Percentiles rank a stretch among this genome's conserved stretches.
phyloP scores from a whole-genome alignment of 2,888 invertebrate genomes.

The Acanthoscelides obtectus region DNA sequence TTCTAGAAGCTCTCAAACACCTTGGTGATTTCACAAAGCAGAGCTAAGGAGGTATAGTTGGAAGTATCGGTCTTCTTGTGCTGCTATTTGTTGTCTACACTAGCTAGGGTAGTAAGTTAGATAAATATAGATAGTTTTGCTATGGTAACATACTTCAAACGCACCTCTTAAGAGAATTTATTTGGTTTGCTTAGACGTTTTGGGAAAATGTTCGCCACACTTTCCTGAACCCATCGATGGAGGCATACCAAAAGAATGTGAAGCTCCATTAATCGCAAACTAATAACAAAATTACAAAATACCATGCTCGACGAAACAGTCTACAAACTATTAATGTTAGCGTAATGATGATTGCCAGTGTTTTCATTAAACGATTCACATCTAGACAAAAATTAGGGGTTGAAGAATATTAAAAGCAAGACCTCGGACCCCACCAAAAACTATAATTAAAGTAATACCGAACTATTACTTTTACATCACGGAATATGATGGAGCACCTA shows the following conservation, averaged over 20 bases:
- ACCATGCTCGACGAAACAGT: not conserved
- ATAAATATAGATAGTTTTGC: no score
- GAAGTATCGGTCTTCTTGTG: no score
- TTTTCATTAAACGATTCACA: constrained; percentile 1
- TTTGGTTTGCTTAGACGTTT: no score
- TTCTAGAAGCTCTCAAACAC: no score
- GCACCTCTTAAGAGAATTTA: no score
- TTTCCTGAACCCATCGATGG: not conserved
- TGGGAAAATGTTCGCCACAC: not conserved
- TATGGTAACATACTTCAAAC: no score
- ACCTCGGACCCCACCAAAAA: not conserved
- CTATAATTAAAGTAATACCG: constrained; percentile 1
- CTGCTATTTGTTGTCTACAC: no score
- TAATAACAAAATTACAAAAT: not conserved
- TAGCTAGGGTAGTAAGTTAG: no score
- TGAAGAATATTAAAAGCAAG: not conserved
- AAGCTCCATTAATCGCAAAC: no score
- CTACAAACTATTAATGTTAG: not conserved
- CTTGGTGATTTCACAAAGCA: no score
- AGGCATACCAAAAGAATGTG: not conserved
- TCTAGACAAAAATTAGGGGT: not conserved
- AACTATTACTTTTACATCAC: constrained; percentile 2
- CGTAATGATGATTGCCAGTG: not conserved
- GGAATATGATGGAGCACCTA: not conserved
- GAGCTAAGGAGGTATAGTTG: no score